Conservation (phyloP, 2,113 vertebrate species). For the Lepus timidus region DNA sequence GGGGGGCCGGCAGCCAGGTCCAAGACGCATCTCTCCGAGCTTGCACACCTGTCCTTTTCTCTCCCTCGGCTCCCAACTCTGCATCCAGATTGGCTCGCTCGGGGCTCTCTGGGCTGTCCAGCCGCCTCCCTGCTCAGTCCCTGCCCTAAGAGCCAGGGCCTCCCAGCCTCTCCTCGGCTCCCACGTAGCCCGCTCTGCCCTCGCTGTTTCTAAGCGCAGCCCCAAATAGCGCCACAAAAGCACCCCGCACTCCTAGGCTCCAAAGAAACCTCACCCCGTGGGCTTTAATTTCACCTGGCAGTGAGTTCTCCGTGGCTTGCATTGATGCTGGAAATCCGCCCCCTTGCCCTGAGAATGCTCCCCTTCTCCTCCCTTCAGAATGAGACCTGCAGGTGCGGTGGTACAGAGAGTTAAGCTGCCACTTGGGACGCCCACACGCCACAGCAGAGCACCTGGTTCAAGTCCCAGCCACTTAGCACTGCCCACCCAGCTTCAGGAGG, state of each 20-base stretch:
- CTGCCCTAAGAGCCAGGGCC: neutral
- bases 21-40: neutral
- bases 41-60: neutral
- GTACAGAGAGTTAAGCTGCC: no score
- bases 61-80: neutral
- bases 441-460: no score
- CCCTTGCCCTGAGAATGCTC: neutral
- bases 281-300: neutral
- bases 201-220: neutral
- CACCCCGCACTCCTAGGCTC: neutral
- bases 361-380: neutral
- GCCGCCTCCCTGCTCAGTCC: neutral
- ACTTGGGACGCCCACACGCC: no score
- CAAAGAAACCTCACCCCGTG: neutral
- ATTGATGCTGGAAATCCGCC: neutral
- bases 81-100: neutral
- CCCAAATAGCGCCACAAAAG: neutral
- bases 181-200: neutral
- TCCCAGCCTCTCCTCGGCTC: neutral
- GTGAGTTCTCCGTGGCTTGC: neutral
- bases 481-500: no score
- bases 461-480: no score
- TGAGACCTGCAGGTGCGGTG: neutral
- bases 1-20: neutral
- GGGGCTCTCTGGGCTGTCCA: neutral